Evolutionary conservation across 1,140 invertebrate genomes (phyloP).

Genomic region (Diorhabda elongata): DNA sequence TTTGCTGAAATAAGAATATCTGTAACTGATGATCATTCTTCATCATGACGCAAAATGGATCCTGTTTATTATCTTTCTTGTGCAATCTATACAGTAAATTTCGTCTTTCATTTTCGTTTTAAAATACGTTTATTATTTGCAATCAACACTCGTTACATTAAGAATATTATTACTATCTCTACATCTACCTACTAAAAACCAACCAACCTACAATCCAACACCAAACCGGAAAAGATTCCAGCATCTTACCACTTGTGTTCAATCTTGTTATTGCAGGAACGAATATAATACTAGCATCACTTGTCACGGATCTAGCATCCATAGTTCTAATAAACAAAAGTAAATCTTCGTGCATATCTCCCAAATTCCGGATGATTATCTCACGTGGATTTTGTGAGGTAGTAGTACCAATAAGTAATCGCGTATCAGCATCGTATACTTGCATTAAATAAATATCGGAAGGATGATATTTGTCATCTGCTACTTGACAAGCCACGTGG

Average conservation of each 20-base stretch:
- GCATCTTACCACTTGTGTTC: slow-evolving; percentile 47
- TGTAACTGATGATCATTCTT: no score
- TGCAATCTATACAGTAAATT: no score
- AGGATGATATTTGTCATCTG: slow-evolving; percentile 44
- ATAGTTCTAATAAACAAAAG: slow-evolving; percentile 53
- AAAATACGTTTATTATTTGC: no score
- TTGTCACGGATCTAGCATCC: slow-evolving; percentile 49
- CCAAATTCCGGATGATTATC: slow-evolving; percentile 51
- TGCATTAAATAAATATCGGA: slow-evolving; percentile 52
- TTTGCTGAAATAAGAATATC: no score
- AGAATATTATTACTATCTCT: not conserved
- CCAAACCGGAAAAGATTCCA: slow-evolving; percentile 7
- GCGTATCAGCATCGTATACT: slow-evolving; percentile 53
- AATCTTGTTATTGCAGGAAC: slow-evolving; percentile 32
- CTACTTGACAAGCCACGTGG: slow-evolving; percentile 50
- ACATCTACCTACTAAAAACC: not conserved
- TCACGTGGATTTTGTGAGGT: slow-evolving; percentile 51
- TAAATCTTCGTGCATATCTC: slow-evolving; percentile 49
- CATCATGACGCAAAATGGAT: no score
- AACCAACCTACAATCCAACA: slow-evolving; percentile 13
- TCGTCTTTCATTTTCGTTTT: no score
- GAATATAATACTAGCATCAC: slow-evolving; percentile 54
- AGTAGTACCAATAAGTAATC: slow-evolving; percentile 51
- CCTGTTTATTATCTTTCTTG: no score
- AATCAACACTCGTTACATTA: no score